Percentiles rank a stretch among this genome's conserved stretches.
Evolutionary conservation across 1,140 invertebrate species (phyloP).

Genomic region (Wiebesia pumilae): DNA sequence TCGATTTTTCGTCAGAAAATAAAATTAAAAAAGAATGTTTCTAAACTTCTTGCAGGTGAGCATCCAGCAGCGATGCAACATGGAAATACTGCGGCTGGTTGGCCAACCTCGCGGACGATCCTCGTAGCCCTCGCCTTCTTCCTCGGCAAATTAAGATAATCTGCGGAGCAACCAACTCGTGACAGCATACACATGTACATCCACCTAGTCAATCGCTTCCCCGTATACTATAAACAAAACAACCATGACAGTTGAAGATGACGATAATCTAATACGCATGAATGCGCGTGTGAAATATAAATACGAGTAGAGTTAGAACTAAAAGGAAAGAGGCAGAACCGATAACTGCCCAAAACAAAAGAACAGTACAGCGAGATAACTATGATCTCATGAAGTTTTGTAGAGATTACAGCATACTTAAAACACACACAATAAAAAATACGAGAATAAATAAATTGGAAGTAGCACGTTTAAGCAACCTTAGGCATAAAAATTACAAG

Average conservation of each 20-base stretch:
- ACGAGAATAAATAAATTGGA: neutral
- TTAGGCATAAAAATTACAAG: constrained; percentile 14
- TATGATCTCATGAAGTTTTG: constrained; percentile 21
- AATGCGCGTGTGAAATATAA: constrained; percentile 1
- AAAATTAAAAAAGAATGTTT: neutral
- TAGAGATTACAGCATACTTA: neutral
- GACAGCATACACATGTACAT: neutral
- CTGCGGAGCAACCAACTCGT: constrained; percentile 54
- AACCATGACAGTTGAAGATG: neutral
- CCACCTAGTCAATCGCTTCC: neutral
- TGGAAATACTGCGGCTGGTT: constrained; percentile 76
- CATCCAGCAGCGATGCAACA: constrained; percentile 91
- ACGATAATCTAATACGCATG: neutral
- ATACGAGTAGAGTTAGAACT: neutral
- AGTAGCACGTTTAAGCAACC: neutral
- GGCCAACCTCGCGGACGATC: constrained; percentile 70
- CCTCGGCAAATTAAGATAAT: constrained; percentile 73
- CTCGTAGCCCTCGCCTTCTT: constrained; percentile 70
- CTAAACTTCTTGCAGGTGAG: constrained; percentile 78
- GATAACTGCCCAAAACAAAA: neutral
- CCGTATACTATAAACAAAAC: neutral
- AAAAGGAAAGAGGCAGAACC: neutral
- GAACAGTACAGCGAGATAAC: neutral
- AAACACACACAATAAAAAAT: neutral
- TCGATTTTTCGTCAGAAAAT: too few relatives aligned